phyloP scores from a whole-genome alignment of 2,888 invertebrate species.

The Eustalomyia histrio region DNA sequence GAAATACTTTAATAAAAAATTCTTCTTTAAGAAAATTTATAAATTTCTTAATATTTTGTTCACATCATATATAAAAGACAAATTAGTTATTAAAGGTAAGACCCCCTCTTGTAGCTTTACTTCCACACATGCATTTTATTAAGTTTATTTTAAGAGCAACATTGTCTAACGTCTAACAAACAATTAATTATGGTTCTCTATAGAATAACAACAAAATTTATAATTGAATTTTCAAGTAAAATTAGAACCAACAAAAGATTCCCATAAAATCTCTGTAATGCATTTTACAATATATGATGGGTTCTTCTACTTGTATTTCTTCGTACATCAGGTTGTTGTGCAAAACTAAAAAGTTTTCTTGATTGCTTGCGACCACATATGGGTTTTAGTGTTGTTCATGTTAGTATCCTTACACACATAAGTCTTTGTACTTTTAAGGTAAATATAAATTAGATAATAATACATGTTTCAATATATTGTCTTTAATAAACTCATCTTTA shows the following conservation, averaged over 20 bases:
- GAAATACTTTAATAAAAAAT: not conserved
- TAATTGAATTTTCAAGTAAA: slow-evolving; percentile 67
- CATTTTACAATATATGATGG: slow-evolving; percentile 35
- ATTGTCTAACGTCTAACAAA: slow-evolving; percentile 27
- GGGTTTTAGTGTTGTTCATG: slow-evolving; percentile 55
- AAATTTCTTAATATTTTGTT: not conserved
- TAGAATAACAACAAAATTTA: slow-evolving; percentile 63
- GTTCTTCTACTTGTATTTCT: not conserved
- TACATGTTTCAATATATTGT: not conserved
- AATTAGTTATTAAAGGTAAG: slow-evolving; percentile 44
- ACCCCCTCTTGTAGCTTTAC: not conserved
- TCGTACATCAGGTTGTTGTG: slow-evolving; percentile 15
- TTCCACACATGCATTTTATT: not conserved
- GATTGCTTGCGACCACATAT: slow-evolving; percentile 68
- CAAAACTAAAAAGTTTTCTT: slow-evolving; percentile 64
- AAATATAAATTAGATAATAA: slow-evolving; percentile 5
- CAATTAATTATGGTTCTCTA: slow-evolving; percentile 67
- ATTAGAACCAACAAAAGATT: slow-evolving; percentile 20
- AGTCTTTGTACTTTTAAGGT: slow-evolving; percentile 1
- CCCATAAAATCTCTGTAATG: slow-evolving; percentile 40
- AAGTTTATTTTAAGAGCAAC: slow-evolving; percentile 11
- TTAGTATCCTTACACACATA: slow-evolving; percentile 10
- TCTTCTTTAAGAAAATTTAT: not conserved
- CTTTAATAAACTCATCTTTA: not conserved
- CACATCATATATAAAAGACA: slow-evolving; percentile 13